Percentiles rank a stretch among this genome's conserved stretches.
Conservation (phyloP, 1,140 invertebrate genomes). For the Microplitis demolitor region DNA sequence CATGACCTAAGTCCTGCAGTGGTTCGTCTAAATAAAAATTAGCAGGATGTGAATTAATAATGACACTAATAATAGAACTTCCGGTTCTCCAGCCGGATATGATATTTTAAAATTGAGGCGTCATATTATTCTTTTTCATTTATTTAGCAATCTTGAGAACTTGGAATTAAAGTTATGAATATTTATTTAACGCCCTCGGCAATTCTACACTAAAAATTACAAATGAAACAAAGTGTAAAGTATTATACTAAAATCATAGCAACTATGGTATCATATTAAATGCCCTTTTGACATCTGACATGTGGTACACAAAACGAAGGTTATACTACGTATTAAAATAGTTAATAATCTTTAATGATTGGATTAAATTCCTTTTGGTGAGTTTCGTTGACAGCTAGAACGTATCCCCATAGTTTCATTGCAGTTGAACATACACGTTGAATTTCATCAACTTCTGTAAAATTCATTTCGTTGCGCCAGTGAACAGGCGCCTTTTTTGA, state of each 20-base stretch:
- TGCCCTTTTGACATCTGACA: too few species aligned
- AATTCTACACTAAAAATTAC: too few species aligned
- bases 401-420: slow-evolving; percentile 82
- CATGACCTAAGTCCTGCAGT: slow-evolving; percentile 78
- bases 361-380: slow-evolving; percentile 60
- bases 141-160: too few species aligned
- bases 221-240: too few species aligned
- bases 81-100: slow-evolving; percentile 87
- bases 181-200: too few species aligned
- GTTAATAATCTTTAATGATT: slow-evolving; percentile 51
- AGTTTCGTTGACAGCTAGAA: slow-evolving; percentile 53
- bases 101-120: too few species aligned
- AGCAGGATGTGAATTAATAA: slow-evolving; percentile 80
- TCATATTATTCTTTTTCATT: too few species aligned
- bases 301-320: too few species aligned
- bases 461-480: slow-evolving; percentile 78
- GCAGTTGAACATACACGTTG: slow-evolving; percentile 70
- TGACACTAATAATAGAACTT: slow-evolving; percentile 84
- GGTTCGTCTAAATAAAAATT: slow-evolving; percentile 91
- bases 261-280: too few species aligned
- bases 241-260: too few species aligned
- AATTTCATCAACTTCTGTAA: slow-evolving; percentile 71
- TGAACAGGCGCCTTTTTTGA: slow-evolving; percentile 83
- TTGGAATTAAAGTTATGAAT: too few species aligned
- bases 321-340: slow-evolving; percentile 44